Evolutionary conservation across 2,113 vertebrate genomes (phyloP).

Genomic region (Ranitomeya variabilis): DNA sequence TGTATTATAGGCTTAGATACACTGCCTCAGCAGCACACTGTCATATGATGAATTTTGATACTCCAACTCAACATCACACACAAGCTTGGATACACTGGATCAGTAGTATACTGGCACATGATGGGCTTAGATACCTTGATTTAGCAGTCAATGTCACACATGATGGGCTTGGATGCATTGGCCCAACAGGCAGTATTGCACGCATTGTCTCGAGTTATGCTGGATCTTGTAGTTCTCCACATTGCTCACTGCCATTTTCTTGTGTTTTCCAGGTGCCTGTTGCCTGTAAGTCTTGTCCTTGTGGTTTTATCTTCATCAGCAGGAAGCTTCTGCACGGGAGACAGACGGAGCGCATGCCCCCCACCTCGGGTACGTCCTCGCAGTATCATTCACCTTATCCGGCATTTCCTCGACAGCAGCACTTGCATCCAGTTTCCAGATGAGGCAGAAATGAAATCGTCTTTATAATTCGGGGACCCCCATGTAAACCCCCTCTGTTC

Average conservation of each 20-base stretch:
- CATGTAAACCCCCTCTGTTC: constrained; percentile 52
- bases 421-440: too few species aligned
- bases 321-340: constrained; percentile 94
- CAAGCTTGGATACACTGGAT: too few species aligned
- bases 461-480: background rate
- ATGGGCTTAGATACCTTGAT: too few species aligned
- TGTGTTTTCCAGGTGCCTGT: constrained; percentile 86
- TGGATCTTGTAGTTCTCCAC: background rate
- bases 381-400: background rate
- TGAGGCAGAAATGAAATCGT: too few species aligned
- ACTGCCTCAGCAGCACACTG: too few species aligned
- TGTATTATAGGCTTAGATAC: too few species aligned
- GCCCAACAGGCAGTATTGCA: background rate
- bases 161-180: background rate
- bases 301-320: constrained; percentile 97
- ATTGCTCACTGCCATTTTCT: background rate
- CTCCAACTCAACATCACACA: too few species aligned
- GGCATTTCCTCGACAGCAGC: background rate
- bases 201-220: background rate
- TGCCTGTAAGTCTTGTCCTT: constrained; percentile 95
- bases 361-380: constrained; percentile 79
- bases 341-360: constrained; percentile 81
- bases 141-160: too few species aligned
- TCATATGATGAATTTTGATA: too few species aligned
- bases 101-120: too few species aligned